Base-by-base conservation (phyloP, 2,113 vertebrate genomes). In the Eretmochelys imbricata region DNA sequence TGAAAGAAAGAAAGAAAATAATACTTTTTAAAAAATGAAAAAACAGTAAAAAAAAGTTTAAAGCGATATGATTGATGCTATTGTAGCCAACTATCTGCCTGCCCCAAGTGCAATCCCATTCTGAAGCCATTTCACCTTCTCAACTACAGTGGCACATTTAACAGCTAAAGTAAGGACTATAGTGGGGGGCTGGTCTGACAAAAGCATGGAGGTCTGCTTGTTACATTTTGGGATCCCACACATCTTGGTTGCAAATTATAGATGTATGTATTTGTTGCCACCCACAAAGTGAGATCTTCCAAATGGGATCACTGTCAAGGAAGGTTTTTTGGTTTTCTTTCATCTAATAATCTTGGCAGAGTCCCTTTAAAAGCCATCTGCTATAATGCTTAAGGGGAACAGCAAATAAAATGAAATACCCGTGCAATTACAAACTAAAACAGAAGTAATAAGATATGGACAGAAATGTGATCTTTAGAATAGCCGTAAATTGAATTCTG, bases 161-260 rank as follows among this genome's bases (percentile, higher is more conserved):
- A 0, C 9, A 4, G 35, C 2, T 6, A 5, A 48, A n/a, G 1
- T 3, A 10, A 20, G 3, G 54, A 8, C 7, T 0, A 19, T 10
- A 0, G 48, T 8, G 65, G 16, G 0, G 50, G 53, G 65, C 6
- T 79, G 46, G 48, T 6, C 1, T 2, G 16, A 24, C 0, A 0
- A 2, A 38, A 54, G n/a, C 5, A 20, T 0, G 0, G 53, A 72
- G n/a, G 4, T 10, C 49, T 16, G 82, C 31, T 4, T 0, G 16
- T 51, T 17, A 1, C 1, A 4, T 14, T 69, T 42, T 25, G 87
- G 51, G 46, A 10, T 48, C 29, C 0, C 12, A 24, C 48, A 48
- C 0, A 1, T 50, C 2, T 8, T 16, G 8, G 17, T 54, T 72
- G 55, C 79, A 87, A 85, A 35, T 80, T 55, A 78, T 16, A 10